Conservation (phyloP, 2,113 vertebrate genomes). For the Pao palembangensis region DNA sequence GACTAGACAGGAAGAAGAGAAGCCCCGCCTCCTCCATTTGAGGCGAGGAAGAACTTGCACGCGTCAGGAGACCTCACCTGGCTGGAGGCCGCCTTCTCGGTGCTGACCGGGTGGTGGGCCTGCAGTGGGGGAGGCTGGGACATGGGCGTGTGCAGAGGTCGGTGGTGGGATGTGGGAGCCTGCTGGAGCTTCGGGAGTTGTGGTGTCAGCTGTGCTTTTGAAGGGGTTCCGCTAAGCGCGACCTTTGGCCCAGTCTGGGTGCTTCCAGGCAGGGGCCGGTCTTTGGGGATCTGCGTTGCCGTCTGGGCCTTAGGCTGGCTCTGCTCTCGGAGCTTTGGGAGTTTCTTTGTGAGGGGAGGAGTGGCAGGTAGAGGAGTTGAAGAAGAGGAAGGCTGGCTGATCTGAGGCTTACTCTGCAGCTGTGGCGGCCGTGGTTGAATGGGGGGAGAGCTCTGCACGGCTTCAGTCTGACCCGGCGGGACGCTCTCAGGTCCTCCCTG, state of each 20-base stretch:
- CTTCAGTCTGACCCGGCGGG: slow-evolving; percentile 12
- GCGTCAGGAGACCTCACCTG: slow-evolving; percentile 77
- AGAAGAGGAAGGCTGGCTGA: slow-evolving; percentile 82
- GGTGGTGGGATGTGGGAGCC: slow-evolving; percentile 91
- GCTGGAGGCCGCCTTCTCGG: slow-evolving; percentile 82
- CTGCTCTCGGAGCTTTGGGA: slow-evolving; percentile 76
- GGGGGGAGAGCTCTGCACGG: slow-evolving; percentile 51
- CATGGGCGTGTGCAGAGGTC: slow-evolving; percentile 87
- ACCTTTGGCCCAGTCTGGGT: slow-evolving; percentile 42
- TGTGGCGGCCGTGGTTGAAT: slow-evolving; percentile 27
- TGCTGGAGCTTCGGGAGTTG: slow-evolving; percentile 95
- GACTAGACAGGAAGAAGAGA: no score
- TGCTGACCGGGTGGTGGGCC: slow-evolving; percentile 84
- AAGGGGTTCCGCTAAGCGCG: neutral
- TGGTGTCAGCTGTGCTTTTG: slow-evolving; percentile 73
- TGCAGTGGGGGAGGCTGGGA: slow-evolving; percentile 84
- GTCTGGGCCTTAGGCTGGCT: slow-evolving; percentile 60
- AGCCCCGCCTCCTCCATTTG: no score
- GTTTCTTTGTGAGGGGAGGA: slow-evolving; percentile 78
- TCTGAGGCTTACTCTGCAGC: slow-evolving; percentile 65
- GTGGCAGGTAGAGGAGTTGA: slow-evolving; percentile 66
- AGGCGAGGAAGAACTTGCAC: neutral
- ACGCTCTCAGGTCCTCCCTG: slow-evolving; percentile 3
- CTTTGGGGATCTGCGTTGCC: slow-evolving; percentile 68
- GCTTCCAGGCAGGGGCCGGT: slow-evolving; percentile 74